These are phyloP conservation scores for Mohoua ochrocephala DNA, from an alignment of 2,113 vertebrate genomes.

Conservation along the genomic window DNA sequence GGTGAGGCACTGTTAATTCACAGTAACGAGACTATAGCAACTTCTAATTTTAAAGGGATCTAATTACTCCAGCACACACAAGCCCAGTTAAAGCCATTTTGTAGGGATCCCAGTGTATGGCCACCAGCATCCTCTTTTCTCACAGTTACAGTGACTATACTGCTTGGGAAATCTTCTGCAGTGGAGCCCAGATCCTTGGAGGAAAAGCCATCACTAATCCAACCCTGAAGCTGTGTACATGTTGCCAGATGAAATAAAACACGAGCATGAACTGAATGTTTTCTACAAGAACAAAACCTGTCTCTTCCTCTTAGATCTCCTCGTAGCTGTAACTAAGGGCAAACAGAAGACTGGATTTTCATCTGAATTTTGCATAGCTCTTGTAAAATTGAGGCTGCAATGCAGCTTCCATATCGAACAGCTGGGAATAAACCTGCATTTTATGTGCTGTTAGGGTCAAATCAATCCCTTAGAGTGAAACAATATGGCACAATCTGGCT, in stretches of 20 bases:
- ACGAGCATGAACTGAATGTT: neutral
- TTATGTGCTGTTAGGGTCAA: neutral
- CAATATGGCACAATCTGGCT: neutral
- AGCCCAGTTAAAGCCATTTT: neutral
- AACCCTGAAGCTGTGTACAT: neutral
- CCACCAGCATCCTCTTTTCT: neutral
- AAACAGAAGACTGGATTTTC: neutral
- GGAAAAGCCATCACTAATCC: neutral
- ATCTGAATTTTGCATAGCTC: neutral
- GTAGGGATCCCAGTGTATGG: neutral
- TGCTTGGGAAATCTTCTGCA: neutral
- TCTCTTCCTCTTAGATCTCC: neutral
- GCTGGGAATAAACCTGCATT: neutral
- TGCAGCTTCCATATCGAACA: neutral
- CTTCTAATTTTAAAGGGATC: neutral
- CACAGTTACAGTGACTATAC: neutral
- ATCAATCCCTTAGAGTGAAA: neutral
- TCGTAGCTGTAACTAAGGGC: neutral
- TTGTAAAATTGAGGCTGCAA: neutral
- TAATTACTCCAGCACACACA: neutral
- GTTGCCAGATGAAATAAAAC: constrained; percentile 3
- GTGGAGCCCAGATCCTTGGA: neutral
- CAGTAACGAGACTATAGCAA: neutral
- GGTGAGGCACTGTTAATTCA: neutral
- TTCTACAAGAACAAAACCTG: neutral